Conservation (phyloP, 2,113 vertebrate species). For the Hyperoodon ampullatus region DNA sequence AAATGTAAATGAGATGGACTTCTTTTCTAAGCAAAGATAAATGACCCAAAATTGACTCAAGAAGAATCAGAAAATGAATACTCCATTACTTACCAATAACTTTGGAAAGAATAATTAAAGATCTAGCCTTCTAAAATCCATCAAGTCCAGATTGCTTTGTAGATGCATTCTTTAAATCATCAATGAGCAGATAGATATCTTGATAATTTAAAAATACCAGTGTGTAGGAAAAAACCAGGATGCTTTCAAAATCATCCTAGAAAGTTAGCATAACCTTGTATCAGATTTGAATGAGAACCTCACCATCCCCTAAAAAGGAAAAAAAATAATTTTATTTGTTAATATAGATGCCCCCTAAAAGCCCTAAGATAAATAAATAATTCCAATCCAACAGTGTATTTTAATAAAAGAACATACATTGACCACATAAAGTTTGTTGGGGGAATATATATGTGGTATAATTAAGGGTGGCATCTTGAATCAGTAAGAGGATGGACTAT, state of each 20-base stretch:
- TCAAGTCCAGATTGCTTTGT: not conserved
- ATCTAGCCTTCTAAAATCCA: not conserved
- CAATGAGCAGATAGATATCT: not conserved
- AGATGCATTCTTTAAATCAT: not conserved
- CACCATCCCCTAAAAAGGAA: not conserved
- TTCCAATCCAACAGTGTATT: not conserved
- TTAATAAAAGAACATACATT: not conserved
- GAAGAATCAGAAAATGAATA: not conserved
- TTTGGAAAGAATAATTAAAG: not conserved
- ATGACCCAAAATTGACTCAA: not conserved
- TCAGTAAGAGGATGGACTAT: not conserved
- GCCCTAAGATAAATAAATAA: not conserved
- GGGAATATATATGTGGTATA: not conserved
- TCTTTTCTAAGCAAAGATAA: not conserved
- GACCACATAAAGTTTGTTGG: not conserved
- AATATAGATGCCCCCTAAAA: not conserved
- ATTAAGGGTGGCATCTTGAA: not conserved
- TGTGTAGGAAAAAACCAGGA: not conserved
- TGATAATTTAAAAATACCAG: constrained; percentile 2
- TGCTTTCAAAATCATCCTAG: not conserved
- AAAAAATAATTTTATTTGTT: not conserved
- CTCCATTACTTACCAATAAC: not conserved
- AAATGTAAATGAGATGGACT: not conserved
- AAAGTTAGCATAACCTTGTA: not conserved
- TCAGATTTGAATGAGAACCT: not conserved